Conservation (phyloP, 2,113 vertebrate genomes). For the Neotoma lepida region DNA sequence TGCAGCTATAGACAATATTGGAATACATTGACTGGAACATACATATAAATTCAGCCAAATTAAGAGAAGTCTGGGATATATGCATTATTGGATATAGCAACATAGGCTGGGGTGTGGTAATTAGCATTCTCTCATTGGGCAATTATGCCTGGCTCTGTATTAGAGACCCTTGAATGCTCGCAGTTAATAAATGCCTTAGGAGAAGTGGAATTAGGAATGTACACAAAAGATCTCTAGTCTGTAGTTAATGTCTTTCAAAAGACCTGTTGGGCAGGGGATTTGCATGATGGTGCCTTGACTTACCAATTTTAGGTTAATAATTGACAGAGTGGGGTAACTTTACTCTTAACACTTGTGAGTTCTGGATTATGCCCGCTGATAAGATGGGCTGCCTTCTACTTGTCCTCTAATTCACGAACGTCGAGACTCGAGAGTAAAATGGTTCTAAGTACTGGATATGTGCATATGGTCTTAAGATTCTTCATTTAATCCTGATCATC, state of each 20-base stretch:
- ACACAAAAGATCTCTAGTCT: background rate
- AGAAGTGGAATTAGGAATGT: background rate
- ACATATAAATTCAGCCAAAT: background rate
- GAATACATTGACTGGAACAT: background rate
- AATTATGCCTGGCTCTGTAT: background rate
- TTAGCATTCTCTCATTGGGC: background rate
- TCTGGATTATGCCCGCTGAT: slow-evolving; percentile 7
- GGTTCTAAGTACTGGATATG: background rate
- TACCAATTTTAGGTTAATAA: slow-evolving; percentile 46
- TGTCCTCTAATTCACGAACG: slow-evolving; percentile 23
- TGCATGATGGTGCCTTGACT: background rate
- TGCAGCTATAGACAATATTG: background rate
- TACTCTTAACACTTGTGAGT: background rate
- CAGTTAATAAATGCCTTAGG: background rate
- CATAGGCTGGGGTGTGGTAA: background rate
- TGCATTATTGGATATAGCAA: background rate
- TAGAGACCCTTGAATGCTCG: background rate
- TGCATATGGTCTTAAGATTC: background rate
- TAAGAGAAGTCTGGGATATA: background rate
- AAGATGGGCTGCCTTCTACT: background rate
- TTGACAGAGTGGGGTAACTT: background rate
- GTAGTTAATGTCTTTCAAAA: background rate
- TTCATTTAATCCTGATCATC: slow-evolving; percentile 2
- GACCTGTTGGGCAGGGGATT: background rate
- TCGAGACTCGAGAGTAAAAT: slow-evolving; percentile 32